Evolutionary conservation across 2,113 vertebrate genomes (phyloP).

Genomic region (Sminthopsis crassicaudata): DNA sequence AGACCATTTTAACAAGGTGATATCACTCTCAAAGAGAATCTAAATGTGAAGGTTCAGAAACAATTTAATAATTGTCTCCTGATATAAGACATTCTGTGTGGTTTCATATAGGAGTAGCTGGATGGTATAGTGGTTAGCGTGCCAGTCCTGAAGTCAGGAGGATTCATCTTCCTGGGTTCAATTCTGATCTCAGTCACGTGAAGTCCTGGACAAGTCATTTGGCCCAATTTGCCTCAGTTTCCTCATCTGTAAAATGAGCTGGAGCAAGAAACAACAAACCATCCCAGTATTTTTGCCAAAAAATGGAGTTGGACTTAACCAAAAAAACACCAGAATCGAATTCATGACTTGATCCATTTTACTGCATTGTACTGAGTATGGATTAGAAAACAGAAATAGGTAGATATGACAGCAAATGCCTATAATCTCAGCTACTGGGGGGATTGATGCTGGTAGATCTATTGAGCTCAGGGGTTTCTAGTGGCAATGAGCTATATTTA

Average conservation of each 20-base stretch:
- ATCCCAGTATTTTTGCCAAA: background rate
- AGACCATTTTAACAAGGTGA: background rate
- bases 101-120: background rate
- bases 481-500: background rate
- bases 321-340: background rate
- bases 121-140: background rate
- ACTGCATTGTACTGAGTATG: too few species aligned
- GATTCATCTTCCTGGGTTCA: background rate
- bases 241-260: background rate
- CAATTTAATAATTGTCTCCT: background rate
- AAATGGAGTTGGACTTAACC: background rate
- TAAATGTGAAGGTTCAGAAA: background rate
- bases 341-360: too few species aligned
- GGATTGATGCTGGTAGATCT: background rate
- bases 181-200: background rate
- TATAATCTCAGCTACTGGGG: too few species aligned
- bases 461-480: background rate
- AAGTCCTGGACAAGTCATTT: background rate
- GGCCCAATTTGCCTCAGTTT: background rate
- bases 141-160: background rate
- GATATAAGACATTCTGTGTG: background rate
- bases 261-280: background rate
- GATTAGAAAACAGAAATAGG: too few species aligned
- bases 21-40: background rate
- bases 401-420: too few species aligned